Percentiles rank a stretch among this genome's conserved stretches.
Conservation (phyloP, 2,113 vertebrate species). For the Alectura lathami region DNA sequence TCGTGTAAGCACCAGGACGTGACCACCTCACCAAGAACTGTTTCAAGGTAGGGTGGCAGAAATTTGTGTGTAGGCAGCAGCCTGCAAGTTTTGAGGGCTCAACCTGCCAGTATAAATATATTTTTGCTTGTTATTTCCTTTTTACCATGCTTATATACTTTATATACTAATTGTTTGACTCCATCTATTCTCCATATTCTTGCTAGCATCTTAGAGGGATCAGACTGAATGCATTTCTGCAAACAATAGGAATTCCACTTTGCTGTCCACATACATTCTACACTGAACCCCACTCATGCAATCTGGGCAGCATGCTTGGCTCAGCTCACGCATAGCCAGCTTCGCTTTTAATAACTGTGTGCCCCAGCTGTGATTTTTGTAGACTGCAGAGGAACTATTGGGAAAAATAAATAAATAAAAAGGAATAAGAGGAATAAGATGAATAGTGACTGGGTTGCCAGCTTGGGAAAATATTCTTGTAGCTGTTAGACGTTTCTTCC, state of each 20-base stretch:
- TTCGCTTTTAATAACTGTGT: not conserved
- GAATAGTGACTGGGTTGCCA: not conserved
- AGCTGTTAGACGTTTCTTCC: not conserved
- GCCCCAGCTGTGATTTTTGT: not conserved
- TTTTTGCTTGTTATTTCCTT: not conserved
- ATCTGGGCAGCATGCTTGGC: not conserved
- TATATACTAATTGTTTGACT: not conserved
- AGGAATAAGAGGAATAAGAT: not conserved
- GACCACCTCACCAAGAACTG: fast-evolving
- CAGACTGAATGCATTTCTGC: not conserved
- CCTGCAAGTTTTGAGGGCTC: not conserved
- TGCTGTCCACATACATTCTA: not conserved
- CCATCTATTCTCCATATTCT: not conserved
- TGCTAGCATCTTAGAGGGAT: not conserved
- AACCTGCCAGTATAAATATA: not conserved
- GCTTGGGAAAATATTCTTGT: not conserved
- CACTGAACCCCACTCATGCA: not conserved
- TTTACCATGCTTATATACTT: not conserved
- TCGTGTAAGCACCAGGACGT: not conserved
- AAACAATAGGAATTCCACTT: not conserved
- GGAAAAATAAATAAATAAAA: fast-evolving
- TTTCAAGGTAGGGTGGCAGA: not conserved
- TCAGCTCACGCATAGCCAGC: not conserved
- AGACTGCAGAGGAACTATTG: not conserved
- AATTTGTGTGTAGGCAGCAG: not conserved